These are phyloP conservation scores for Microchirus variegatus DNA, from an alignment of 2,797 vertebrate species.

Conservation along the genomic window DNA sequence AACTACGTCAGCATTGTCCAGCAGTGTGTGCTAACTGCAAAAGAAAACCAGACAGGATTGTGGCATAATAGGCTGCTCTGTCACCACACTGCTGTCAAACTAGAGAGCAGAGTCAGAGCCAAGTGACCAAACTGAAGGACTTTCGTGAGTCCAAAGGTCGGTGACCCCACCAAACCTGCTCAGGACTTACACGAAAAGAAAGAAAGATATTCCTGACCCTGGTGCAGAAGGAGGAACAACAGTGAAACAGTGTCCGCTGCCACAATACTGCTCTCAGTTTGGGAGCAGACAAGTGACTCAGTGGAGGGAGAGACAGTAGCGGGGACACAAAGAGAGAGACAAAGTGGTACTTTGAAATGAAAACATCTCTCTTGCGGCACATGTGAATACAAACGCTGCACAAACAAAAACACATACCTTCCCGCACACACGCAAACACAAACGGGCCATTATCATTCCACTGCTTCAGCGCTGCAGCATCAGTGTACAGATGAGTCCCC, in stretches of 20 bases:
- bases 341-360: conserved; percentile 35
- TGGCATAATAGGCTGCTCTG: not conserved
- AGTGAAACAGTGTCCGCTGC: conserved; percentile 51
- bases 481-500: conserved; percentile 64
- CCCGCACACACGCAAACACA: conserved; percentile 37
- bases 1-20: not conserved
- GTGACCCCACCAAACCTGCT: conserved; percentile 31
- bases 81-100: conserved; percentile 9
- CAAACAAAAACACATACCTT: conserved; percentile 54
- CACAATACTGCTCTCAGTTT: conserved; percentile 55
- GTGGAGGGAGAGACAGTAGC: conserved; percentile 2
- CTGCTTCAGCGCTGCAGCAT: conserved; percentile 63
- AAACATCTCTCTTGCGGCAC: conserved; percentile 28
- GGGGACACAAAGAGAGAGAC: conserved; percentile 19
- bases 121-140: not conserved
- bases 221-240: conserved; percentile 29
- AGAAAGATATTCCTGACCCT: conserved; percentile 12
- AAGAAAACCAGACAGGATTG: not conserved
- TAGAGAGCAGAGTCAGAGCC: conserved; percentile 7
- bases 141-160: conserved; percentile 17
- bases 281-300: conserved; percentile 28
- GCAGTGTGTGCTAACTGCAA: conserved; percentile 2
- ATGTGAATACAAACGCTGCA: conserved; percentile 44
- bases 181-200: conserved; percentile 5
- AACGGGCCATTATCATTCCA: conserved; percentile 74